Percentiles rank a stretch among this genome's conserved stretches.
phyloP scores from a whole-genome alignment of 2,797 vertebrate genomes.

The Mus spretus region DNA sequence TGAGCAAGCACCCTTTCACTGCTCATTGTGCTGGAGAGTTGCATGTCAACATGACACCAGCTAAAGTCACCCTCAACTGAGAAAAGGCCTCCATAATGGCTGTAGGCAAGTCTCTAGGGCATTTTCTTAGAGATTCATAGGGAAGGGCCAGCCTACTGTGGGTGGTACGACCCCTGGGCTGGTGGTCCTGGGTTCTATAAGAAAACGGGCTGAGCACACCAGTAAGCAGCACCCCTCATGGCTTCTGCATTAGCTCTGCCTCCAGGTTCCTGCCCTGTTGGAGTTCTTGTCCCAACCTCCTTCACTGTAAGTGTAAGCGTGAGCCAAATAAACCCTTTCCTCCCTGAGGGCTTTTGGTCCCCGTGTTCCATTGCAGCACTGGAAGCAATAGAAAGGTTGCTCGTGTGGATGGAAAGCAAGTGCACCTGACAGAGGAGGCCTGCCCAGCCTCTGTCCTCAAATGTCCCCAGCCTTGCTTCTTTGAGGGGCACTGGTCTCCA shows the following conservation, averaged over 20 bases:
- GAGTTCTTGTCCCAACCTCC: neutral
- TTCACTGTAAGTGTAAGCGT: neutral
- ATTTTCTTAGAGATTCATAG: neutral
- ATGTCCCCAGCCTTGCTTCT: neutral
- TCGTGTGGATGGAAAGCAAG: neutral
- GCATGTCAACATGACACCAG: neutral
- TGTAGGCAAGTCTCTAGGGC: neutral
- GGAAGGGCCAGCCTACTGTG: too few species aligned
- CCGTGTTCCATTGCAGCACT: too few species aligned
- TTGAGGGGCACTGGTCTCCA: neutral
- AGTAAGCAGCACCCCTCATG: neutral
- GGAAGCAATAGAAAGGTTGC: neutral
- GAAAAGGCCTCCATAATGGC: neutral
- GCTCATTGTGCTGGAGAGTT: neutral
- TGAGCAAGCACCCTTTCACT: neutral
- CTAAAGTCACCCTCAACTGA: neutral
- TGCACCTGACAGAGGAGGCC: neutral
- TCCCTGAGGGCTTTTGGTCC: neutral
- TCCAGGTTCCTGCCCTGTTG: neutral
- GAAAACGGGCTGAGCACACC: neutral
- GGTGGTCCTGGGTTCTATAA: neutral
- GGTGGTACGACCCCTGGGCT: neutral
- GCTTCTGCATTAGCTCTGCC: neutral
- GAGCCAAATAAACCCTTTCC: neutral
- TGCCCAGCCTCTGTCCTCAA: neutral